Conservation (phyloP, 2,113 vertebrate genomes). For the Circaetus gallicus region DNA sequence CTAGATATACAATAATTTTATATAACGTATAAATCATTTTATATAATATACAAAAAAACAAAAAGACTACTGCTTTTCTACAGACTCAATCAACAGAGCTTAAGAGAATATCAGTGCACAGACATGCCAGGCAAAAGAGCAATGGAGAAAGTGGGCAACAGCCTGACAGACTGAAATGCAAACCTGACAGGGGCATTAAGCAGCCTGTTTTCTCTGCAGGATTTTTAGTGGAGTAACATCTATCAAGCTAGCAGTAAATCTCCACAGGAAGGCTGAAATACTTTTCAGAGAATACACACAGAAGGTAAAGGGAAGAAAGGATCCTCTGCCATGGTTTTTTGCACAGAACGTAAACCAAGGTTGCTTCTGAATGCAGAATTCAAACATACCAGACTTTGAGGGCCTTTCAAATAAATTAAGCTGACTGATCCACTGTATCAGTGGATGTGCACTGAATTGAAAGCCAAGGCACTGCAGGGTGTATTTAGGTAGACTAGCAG, state of each 20-base stretch:
- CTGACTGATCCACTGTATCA: neutral
- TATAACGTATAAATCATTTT: no score
- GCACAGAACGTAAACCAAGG: fast-evolving
- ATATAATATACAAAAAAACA: neutral
- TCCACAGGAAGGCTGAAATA: neutral
- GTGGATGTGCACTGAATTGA: neutral
- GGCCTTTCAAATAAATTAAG: neutral
- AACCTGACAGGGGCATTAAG: neutral
- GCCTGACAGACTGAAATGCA: neutral
- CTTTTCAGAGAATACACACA: neutral
- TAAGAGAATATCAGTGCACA: neutral
- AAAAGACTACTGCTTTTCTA: neutral
- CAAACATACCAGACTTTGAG: neutral
- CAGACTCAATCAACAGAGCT: neutral
- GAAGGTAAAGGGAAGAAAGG: neutral
- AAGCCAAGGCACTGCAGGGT: neutral
- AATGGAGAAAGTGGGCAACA: neutral
- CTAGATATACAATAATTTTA: neutral
- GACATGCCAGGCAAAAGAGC: neutral
- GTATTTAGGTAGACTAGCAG: neutral
- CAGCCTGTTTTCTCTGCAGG: neutral
- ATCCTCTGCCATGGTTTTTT: neutral
- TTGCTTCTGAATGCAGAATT: neutral
- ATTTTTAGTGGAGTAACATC: neutral
- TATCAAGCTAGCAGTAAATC: neutral